Conservation (phyloP, 2,888 invertebrate species). For the Orchesella flavescens region DNA sequence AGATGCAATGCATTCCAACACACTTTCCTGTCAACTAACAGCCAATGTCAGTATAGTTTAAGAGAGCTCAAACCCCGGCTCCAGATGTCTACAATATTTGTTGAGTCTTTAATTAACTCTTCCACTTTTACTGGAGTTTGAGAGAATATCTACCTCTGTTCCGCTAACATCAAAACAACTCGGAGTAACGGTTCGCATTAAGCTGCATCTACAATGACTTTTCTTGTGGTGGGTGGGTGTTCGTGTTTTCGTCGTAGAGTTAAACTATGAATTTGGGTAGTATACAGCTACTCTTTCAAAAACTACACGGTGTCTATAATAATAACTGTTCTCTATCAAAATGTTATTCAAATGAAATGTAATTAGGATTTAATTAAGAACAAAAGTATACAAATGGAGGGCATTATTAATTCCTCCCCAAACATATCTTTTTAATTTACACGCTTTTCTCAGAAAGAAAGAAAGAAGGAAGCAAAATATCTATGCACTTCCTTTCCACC, state of each 20-base stretch:
- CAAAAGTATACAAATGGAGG: slow-evolving; percentile 39
- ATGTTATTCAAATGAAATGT: slow-evolving; percentile 11
- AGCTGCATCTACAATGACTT: background rate
- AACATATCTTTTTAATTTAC: slow-evolving; percentile 34
- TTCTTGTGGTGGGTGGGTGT: background rate
- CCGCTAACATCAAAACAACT: too few relatives aligned
- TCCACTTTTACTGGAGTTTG: slow-evolving; percentile 33
- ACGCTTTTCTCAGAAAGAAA: background rate
- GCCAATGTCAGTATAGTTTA: slow-evolving; percentile 6
- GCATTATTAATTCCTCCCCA: slow-evolving; percentile 29
- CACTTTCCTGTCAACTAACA: background rate
- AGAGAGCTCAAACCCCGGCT: slow-evolving; percentile 15
- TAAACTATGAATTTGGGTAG: too few relatives aligned
- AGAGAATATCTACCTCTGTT: slow-evolving; percentile 5
- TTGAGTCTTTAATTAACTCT: slow-evolving; percentile 59
- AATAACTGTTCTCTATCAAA: slow-evolving; percentile 48
- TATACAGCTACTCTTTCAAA: background rate
- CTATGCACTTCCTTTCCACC: background rate
- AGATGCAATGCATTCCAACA: background rate
- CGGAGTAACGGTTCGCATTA: background rate
- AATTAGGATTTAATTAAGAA: slow-evolving; percentile 58
- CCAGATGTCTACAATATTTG: slow-evolving; percentile 61
- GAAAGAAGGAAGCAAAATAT: background rate
- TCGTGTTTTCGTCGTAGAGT: too few relatives aligned
- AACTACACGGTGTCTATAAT: background rate